Percentiles rank a stretch among this genome's conserved stretches.
Conservation (phyloP, 2,113 vertebrate genomes). For the Laticauda colubrina region DNA sequence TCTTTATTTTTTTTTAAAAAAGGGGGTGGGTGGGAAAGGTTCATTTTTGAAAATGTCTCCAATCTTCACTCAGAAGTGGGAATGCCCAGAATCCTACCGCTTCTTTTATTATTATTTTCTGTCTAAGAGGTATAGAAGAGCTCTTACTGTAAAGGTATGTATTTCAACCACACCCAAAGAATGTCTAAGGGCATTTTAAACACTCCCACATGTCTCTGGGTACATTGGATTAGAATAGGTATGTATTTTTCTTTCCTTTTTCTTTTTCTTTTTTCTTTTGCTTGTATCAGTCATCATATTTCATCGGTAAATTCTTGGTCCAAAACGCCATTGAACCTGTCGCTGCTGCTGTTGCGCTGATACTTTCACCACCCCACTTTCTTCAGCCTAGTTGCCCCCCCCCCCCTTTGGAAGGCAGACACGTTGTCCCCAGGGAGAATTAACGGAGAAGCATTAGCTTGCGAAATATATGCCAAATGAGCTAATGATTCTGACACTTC, state of each 20-base stretch:
- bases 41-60: neutral
- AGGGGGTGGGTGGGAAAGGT: neutral
- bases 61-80: neutral
- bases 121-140: neutral
- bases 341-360: slow-evolving; percentile 40
- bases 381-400: slow-evolving; percentile 54
- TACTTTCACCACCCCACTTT: slow-evolving; percentile 53
- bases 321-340: slow-evolving; percentile 40
- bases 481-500: slow-evolving; percentile 83
- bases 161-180: slow-evolving; percentile 41
- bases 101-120: neutral
- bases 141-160: neutral
- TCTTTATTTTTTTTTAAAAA: neutral
- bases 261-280: too few relatives aligned
- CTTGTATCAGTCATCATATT: slow-evolving; percentile 42
- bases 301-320: slow-evolving; percentile 47
- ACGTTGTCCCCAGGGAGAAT: slow-evolving; percentile 73
- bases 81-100: neutral
- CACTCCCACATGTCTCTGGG: slow-evolving; percentile 22
- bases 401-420: slow-evolving; percentile 66
- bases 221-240: slow-evolving; percentile 10
- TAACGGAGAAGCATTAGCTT: slow-evolving; percentile 80
- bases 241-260: slow-evolving; percentile 7
- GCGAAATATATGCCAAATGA: slow-evolving; percentile 79
- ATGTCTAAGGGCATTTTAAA: slow-evolving; percentile 40